phyloP scores from a whole-genome alignment of 2,113 vertebrate genomes.

The Physeter macrocephalus region DNA sequence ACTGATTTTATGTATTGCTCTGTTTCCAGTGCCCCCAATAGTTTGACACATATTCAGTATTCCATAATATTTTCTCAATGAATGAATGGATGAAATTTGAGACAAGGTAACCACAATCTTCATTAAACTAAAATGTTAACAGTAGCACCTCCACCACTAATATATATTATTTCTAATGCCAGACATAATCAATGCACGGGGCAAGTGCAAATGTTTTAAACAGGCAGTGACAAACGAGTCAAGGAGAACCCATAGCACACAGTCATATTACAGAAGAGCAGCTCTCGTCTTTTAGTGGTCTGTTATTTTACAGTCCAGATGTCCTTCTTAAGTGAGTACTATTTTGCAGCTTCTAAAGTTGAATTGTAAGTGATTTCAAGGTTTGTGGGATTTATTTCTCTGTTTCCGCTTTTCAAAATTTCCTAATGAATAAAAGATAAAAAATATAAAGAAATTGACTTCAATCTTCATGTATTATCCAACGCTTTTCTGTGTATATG shows the following conservation, averaged over 20 bases:
- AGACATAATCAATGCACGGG: background rate
- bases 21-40: background rate
- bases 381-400: constrained; percentile 42
- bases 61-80: background rate
- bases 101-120: background rate
- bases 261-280: background rate
- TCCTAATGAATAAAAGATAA: constrained; percentile 76
- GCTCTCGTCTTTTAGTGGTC: background rate
- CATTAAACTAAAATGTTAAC: background rate
- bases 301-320: background rate
- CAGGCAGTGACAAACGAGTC: background rate
- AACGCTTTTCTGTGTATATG: constrained; percentile 10
- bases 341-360: background rate
- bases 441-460: constrained; percentile 76
- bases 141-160: background rate
- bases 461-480: constrained; percentile 80
- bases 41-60: background rate
- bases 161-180: background rate
- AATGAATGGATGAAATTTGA: background rate
- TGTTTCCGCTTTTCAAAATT: constrained; percentile 49
- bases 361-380: background rate
- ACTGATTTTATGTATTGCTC: background rate
- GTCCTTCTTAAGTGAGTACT: background rate
- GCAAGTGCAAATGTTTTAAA: background rate
- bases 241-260: background rate